Evolutionary conservation across 1,140 invertebrate species (phyloP), one percentile per base, ranked within the genome.

Genomic region (Phthorimaea operculella): DNA sequence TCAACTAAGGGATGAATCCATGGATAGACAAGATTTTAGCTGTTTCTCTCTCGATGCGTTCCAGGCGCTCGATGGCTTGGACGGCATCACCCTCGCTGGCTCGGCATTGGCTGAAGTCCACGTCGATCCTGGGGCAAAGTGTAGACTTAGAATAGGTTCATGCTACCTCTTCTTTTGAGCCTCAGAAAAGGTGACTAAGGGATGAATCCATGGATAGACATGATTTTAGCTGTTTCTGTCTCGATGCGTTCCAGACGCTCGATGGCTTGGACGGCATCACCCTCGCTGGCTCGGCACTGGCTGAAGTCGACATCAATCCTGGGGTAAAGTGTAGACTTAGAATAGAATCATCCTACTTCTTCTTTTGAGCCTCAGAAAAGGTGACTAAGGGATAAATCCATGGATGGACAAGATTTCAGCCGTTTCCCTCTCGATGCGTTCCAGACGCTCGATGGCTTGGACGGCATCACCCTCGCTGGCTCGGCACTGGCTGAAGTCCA

Each of bases 351-450:
- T 6, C 6, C 6, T 6, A 28, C 6, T 28, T 28, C 69, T 16
- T 63, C 21, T 6, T 6, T 2, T 28, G 21, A 28, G 21, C 6
- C 2, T 28, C 2, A 28, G 2, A 28, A 2, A 28, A 28, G 21
- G 6, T 28, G 21, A 28, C 2, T 28, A 28, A 28, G 2, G 21
- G 2, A 28, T 4, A 2, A 28, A 28, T 28, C 21, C 21, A 28
- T n/a, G n/a, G n/a, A n/a, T n/a, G n/a, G n/a, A n/a, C n/a, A n/a
- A n/a, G n/a, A n/a, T n/a, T n/a, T n/a, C n/a, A n/a, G n/a, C 62
- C 0, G 79, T 84, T 55, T 84, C 81, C n/a, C 61, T 76, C 60
- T 84, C 81, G 16, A 84, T 84, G 55, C 65, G 60, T 51, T 84
- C 81, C 47, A 84, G 62, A 16, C 74, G 69, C 10, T 82, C 77